A percentile compares a stretch with the other conserved stretches of the same genome.
Conservation (phyloP, 2,113 vertebrate genomes). For the Plecotus auritus region DNA sequence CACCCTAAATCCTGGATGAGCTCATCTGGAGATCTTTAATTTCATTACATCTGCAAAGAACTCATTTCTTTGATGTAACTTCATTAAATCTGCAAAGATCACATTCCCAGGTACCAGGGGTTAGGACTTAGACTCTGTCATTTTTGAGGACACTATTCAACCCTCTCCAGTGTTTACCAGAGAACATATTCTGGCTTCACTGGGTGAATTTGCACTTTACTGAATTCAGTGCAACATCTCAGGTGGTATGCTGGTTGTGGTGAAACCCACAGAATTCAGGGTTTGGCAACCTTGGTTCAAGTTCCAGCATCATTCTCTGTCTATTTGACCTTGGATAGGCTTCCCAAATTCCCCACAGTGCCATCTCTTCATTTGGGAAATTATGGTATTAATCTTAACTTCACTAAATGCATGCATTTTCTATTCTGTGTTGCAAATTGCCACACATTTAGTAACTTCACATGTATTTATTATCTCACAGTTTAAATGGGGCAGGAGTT, state of each 20-base stretch:
- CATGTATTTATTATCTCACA: not conserved
- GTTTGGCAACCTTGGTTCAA: not conserved
- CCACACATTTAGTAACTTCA: not conserved
- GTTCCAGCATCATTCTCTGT: not conserved
- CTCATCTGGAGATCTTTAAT: not conserved
- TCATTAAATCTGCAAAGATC: not conserved
- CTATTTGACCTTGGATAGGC: not conserved
- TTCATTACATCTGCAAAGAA: not conserved
- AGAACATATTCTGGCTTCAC: not conserved
- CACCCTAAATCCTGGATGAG: not conserved
- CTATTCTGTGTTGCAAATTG: not conserved
- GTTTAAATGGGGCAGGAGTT: not conserved
- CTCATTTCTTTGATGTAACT: not conserved
- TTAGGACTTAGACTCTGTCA: not conserved
- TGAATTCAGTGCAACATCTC: rapidly evolving
- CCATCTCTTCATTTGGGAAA: not conserved
- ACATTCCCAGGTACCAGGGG: not conserved
- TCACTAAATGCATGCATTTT: not conserved
- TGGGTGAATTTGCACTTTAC: too few relatives aligned
- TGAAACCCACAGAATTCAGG: too few relatives aligned
- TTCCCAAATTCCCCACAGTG: not conserved
- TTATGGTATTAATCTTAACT: not conserved
- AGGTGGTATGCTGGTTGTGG: too few relatives aligned
- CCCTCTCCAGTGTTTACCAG: not conserved
- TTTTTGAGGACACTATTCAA: not conserved